Evolutionary conservation across 1,140 invertebrate species (phyloP).

Genomic region (Brachionus paranguensis): DNA sequence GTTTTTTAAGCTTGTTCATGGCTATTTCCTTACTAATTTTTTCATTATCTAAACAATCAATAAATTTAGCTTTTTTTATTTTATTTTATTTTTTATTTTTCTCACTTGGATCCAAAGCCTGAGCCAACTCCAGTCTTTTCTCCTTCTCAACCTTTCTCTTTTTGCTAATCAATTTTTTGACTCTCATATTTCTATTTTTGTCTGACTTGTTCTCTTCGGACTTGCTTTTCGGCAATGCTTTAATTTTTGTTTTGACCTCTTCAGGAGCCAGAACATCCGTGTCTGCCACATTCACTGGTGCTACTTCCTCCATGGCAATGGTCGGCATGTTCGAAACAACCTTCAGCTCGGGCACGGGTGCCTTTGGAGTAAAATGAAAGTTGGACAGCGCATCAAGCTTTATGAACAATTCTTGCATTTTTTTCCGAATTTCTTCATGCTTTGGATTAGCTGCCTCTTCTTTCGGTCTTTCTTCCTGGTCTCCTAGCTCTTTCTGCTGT

Average conservation of each 20-base stretch:
- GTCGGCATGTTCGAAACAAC: constrained; percentile 84
- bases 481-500: constrained; percentile 16
- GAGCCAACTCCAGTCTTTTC: constrained; percentile 9
- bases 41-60: constrained; percentile 24
- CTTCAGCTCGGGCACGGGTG: constrained; percentile 73
- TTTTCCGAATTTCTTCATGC: constrained; percentile 65
- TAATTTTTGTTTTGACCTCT: constrained; percentile 69
- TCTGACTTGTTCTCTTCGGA: constrained; percentile 25
- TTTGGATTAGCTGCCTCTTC: constrained; percentile 63
- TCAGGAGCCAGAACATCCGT: constrained; percentile 82
- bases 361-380: constrained; percentile 84
- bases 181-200: constrained; percentile 32
- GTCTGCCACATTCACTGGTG: constrained; percentile 75
- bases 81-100: neutral
- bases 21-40: constrained; percentile 28
- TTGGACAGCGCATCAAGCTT: constrained; percentile 87
- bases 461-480: constrained; percentile 53
- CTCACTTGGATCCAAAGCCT: constrained; percentile 30
- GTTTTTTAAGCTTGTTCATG: constrained; percentile 37
- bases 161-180: constrained; percentile 27
- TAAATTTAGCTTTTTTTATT: neutral
- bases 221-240: constrained; percentile 25
- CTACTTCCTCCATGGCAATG: constrained; percentile 89
- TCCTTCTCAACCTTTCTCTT: neutral
- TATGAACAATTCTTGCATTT: constrained; percentile 71